Conservation (phyloP, 2,113 vertebrate genomes). For the Antechinus stuartii region DNA sequence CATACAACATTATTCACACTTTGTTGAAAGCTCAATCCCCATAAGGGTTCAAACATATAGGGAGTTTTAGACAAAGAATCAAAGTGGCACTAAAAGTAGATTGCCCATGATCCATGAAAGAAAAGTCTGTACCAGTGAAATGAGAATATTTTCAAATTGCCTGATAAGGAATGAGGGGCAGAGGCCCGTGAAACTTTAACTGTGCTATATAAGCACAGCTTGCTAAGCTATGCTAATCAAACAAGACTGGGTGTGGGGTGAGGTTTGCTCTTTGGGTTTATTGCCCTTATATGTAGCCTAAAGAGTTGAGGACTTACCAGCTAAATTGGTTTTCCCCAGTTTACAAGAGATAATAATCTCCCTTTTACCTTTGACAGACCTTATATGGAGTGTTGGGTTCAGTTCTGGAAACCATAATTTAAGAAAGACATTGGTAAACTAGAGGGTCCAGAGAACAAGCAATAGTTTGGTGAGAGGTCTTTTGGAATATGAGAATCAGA, state of each 20-base stretch:
- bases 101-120: neutral
- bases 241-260: neutral
- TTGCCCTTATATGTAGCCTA: neutral
- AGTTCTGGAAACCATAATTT: too few species aligned
- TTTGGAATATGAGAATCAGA: too few species aligned
- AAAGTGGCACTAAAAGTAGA: neutral
- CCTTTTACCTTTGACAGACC: neutral
- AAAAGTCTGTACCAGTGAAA: neutral
- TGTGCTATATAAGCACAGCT: neutral
- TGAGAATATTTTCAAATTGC: neutral
- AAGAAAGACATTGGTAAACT: too few species aligned
- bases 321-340: neutral
- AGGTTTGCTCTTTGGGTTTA: neutral
- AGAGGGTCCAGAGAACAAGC: too few species aligned
- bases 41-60: neutral
- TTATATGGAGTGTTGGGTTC: neutral
- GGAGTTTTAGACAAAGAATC: too few species aligned
- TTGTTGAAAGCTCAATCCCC: neutral
- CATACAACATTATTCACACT: neutral
- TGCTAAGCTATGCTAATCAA: too few species aligned
- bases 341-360: neutral
- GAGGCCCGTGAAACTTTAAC: neutral
- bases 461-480: too few species aligned
- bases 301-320: neutral
- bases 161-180: neutral